A percentile compares a stretch with the other conserved stretches of the same genome.
Evolutionary conservation across 92 coral and sea anemone species (phyloP).

Genomic region (Epizoanthus fatuus): DNA sequence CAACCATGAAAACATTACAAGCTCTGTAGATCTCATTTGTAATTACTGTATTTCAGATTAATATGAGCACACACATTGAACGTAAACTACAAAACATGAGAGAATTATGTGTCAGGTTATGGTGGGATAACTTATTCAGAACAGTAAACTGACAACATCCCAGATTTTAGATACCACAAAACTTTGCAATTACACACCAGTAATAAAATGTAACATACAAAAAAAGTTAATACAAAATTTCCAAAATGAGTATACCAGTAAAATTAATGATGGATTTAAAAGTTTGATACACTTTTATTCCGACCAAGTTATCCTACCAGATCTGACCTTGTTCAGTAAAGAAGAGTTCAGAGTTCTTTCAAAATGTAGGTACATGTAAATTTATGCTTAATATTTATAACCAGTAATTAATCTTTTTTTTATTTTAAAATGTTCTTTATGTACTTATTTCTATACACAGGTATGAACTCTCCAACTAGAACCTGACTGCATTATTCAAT

Average conservation of each 20-base stretch:
- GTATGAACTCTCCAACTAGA: conserved; percentile 15
- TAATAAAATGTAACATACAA: conserved; percentile 29
- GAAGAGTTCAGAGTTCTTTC: conserved; percentile 26
- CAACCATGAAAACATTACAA: conserved; percentile 74
- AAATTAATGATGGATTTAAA: conserved; percentile 3
- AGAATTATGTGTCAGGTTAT: not conserved
- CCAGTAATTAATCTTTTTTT: conserved; percentile 8
- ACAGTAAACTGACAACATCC: conserved; percentile 36
- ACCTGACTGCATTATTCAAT: conserved; percentile 20
- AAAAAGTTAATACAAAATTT: conserved; percentile 9
- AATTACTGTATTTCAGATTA: conserved; percentile 61
- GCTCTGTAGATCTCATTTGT: conserved; percentile 71
- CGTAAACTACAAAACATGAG: conserved; percentile 18
- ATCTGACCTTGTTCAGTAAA: not conserved
- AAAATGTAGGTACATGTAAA: conserved; percentile 5
- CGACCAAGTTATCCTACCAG: conserved; percentile 7
- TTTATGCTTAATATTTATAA: not conserved
- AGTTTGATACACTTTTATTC: conserved; percentile 23
- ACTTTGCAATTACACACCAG: conserved; percentile 33
- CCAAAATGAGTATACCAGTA: conserved; percentile 3
- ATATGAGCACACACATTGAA: conserved; percentile 24
- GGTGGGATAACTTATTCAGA: conserved; percentile 34
- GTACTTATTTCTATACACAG: not conserved
- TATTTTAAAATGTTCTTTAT: conserved; percentile 13
- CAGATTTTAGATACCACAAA: conserved; percentile 30